Conservation (phyloP, 2,113 vertebrate genomes). For the Drymodes brunneopygia region DNA sequence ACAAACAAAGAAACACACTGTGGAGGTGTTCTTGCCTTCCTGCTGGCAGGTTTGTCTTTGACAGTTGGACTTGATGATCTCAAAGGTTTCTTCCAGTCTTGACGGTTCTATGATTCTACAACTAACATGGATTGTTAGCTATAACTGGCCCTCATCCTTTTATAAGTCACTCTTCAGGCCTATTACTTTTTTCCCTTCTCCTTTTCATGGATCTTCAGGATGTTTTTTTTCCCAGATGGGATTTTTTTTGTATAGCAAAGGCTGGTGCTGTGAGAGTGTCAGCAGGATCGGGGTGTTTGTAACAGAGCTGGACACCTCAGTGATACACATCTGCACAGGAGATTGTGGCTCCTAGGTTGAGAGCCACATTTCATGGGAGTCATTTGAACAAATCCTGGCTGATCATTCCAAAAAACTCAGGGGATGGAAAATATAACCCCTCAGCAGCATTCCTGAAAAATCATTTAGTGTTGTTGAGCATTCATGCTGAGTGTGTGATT, state of each 20-base stretch:
- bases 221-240: background rate
- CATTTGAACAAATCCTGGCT: background rate
- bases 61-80: background rate
- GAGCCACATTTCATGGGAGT: background rate
- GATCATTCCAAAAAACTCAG: background rate
- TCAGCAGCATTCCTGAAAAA: background rate
- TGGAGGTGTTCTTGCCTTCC: background rate
- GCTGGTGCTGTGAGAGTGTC: background rate
- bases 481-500: background rate
- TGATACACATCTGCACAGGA: accelerated
- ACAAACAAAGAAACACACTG: accelerated
- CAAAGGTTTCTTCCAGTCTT: background rate
- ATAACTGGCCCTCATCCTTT: background rate
- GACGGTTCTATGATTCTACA: background rate
- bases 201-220: background rate
- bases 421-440: background rate
- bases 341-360: background rate
- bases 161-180: background rate
- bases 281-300: accelerated
- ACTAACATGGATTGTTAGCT: accelerated
- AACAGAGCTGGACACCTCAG: background rate
- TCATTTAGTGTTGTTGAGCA: background rate
- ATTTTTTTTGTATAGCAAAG: background rate
- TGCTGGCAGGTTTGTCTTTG: background rate
- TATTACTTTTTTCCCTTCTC: background rate